These are phyloP conservation scores for Diplogasteroides magnus DNA, from an alignment of 1,140 invertebrate genomes.

Conservation along the genomic window DNA sequence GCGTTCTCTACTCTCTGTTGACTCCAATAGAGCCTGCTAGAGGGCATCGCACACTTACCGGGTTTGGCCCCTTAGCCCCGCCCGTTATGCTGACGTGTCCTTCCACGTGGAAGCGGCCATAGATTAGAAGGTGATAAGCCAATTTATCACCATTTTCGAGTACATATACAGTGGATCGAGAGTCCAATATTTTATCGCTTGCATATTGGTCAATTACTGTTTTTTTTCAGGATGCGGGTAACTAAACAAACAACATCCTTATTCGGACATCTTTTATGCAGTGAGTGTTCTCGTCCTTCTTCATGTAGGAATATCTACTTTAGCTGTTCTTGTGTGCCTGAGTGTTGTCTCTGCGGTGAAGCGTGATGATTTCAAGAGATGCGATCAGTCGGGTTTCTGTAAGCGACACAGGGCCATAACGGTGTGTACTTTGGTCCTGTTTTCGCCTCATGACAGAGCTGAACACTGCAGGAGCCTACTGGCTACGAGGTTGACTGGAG, in stretches of 20 bases:
- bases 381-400: constrained; percentile 52
- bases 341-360: constrained; percentile 32
- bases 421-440: constrained; percentile 4
- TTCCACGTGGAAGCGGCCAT: not conserved
- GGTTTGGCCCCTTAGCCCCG: too few relatives aligned
- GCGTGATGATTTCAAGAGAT: constrained; percentile 50
- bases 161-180: not conserved
- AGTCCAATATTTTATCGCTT: not conserved
- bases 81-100: too few relatives aligned
- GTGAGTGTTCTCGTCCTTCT: not conserved
- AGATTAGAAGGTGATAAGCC: not conserved
- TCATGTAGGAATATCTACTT: too few relatives aligned
- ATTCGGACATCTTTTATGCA: not conserved
- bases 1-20: too few relatives aligned
- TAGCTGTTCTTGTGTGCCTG: too few relatives aligned
- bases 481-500: not conserved
- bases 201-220: too few relatives aligned
- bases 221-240: too few relatives aligned
- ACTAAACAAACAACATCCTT: not conserved
- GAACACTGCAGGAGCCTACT: not conserved
- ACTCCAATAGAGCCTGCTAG: too few relatives aligned
- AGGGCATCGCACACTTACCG: too few relatives aligned
- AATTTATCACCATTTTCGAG: not conserved
- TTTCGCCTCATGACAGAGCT: not conserved
- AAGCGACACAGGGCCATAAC: constrained; percentile 36